Evolutionary conservation across 1,140 invertebrate species (phyloP).

Genomic region (Druon quercuslanigerum): DNA sequence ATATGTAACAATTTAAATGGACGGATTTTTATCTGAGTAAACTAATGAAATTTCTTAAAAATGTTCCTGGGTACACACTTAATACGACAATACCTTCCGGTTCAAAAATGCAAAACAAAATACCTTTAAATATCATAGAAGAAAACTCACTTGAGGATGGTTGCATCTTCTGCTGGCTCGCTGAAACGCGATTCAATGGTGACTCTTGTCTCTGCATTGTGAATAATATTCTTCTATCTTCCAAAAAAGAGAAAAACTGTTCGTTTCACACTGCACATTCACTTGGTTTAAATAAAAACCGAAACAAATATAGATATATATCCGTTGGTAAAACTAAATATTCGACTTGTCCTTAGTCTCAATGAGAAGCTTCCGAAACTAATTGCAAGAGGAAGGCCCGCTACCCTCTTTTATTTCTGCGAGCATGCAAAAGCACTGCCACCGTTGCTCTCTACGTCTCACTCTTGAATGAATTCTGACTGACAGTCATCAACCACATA

Average conservation of each 20-base stretch:
- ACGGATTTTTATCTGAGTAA: no score
- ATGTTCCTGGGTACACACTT: no score
- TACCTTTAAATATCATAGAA: constrained; percentile 32
- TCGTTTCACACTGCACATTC: not conserved
- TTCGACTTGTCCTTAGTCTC: not conserved
- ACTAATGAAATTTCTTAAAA: no score
- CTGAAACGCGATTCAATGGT: constrained; percentile 55
- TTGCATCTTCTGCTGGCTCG: constrained; percentile 57
- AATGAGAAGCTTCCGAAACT: not conserved
- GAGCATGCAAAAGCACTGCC: not conserved
- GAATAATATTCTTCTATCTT: constrained; percentile 33
- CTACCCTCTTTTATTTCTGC: no score
- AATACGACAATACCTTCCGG: not conserved
- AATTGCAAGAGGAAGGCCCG: no score
- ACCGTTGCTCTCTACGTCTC: constrained; percentile 28
- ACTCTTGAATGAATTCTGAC: constrained; percentile 59
- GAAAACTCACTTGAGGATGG: constrained; percentile 66
- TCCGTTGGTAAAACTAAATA: no score
- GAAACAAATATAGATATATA: no score
- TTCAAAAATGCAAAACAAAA: not conserved
- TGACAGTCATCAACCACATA: constrained; percentile 59
- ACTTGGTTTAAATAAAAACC: not conserved
- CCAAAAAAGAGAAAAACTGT: not conserved
- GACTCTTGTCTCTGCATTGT: constrained; percentile 61
- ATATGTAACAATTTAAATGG: no score